These are phyloP conservation scores for Acipenser transmontanus DNA, from an alignment of 2,797 vertebrate species.

Conservation along the genomic window DNA sequence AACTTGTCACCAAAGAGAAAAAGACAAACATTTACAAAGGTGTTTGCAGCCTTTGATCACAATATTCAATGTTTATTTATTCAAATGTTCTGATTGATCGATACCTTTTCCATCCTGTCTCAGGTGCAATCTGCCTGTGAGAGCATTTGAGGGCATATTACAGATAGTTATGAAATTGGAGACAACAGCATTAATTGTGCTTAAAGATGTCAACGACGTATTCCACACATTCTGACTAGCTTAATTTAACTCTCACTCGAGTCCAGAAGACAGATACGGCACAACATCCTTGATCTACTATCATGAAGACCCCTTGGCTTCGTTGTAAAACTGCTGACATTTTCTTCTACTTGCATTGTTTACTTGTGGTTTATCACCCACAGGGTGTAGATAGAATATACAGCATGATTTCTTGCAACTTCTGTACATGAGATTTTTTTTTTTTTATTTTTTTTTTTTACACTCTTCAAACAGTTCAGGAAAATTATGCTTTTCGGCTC, in stretches of 20 bases:
- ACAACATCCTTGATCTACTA: constrained; percentile 35
- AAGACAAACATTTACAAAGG: too few species aligned
- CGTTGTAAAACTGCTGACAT: constrained; percentile 73
- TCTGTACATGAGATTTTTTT: constrained; percentile 50
- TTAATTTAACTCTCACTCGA: too few species aligned
- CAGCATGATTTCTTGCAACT: constrained; percentile 63
- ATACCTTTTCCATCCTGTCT: constrained; percentile 38
- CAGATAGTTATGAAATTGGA: too few species aligned
- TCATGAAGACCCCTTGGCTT: constrained; percentile 61
- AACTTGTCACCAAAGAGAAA: too few species aligned
- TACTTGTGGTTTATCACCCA: constrained; percentile 70
- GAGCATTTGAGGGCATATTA: constrained; percentile 26
- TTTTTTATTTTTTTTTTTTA: constrained; percentile 47
- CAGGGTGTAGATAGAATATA: constrained; percentile 48
- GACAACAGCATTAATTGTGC: too few species aligned
- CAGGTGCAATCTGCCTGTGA: constrained; percentile 21
- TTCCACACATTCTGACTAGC: too few species aligned
- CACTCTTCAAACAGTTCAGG: constrained; percentile 16
- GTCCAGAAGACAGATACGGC: too few species aligned
- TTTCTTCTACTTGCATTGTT: constrained; percentile 59
- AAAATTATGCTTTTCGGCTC: too few species aligned
- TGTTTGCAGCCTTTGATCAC: too few species aligned
- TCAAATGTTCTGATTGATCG: constrained; percentile 24
- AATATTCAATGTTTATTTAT: constrained; percentile 28
- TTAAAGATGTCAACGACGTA: too few species aligned